Percentiles rank a stretch among this genome's conserved stretches.
Evolutionary conservation across 1,140 invertebrate genomes (phyloP).

Genomic region (Coenobita brevimanus): DNA sequence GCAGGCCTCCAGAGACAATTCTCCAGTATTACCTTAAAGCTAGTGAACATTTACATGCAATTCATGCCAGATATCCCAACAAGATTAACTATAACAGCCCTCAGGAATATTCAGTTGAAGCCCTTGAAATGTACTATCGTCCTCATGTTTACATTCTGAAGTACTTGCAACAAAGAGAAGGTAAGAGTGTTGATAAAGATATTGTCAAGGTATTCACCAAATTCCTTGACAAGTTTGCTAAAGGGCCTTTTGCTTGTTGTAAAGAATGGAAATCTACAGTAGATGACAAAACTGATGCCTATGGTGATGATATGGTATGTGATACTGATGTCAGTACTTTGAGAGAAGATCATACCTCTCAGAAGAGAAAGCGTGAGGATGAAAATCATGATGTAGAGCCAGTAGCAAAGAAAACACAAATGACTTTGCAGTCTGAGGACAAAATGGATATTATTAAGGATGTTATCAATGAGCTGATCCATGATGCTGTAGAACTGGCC

Average conservation of each 20-base stretch:
- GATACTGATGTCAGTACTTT: background rate
- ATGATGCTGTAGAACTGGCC: slow-evolving; percentile 8
- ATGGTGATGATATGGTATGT: background rate
- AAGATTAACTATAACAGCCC: slow-evolving; percentile 90
- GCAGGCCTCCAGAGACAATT: slow-evolving; percentile 82
- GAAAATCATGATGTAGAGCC: background rate
- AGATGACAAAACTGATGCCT: background rate
- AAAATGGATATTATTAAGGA: slow-evolving; percentile 19
- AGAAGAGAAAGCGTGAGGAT: slow-evolving; percentile 23
- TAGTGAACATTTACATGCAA: slow-evolving; percentile 84
- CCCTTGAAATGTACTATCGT: slow-evolving; percentile 83
- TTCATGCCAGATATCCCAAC: slow-evolving; percentile 87
- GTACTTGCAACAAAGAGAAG: slow-evolving; percentile 82
- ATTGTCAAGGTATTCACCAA: slow-evolving; percentile 53
- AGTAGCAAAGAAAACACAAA: too few species aligned
- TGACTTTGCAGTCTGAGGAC: too few species aligned
- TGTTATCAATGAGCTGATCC: slow-evolving; percentile 3
- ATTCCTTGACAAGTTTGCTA: slow-evolving; percentile 52
- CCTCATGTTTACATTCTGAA: slow-evolving; percentile 90
- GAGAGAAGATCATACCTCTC: background rate
- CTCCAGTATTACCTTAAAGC: slow-evolving; percentile 82
- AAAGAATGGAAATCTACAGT: slow-evolving; percentile 38
- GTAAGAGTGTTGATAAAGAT: slow-evolving; percentile 69
- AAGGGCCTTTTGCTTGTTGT: slow-evolving; percentile 44
- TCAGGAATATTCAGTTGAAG: slow-evolving; percentile 89